Conservation (phyloP, 1,140 invertebrate species). For the Aphelenchoides besseyi region DNA sequence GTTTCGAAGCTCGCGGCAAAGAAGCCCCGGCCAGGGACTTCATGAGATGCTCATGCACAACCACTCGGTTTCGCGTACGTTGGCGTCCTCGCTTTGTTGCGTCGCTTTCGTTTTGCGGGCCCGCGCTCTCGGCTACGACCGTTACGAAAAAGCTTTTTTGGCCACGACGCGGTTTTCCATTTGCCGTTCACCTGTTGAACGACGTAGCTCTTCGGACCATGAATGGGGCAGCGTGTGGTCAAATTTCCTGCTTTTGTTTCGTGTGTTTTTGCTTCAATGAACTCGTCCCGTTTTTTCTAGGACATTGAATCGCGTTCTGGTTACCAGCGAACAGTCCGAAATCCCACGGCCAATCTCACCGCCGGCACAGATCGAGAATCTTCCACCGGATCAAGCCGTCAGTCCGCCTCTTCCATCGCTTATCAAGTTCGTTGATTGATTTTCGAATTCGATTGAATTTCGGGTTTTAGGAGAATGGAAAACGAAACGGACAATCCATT, state of each 20-base stretch:
- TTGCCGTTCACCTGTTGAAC: neutral
- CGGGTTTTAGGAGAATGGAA: slow-evolving; percentile 45
- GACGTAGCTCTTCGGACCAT: neutral
- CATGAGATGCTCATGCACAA: neutral
- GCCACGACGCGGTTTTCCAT: no score
- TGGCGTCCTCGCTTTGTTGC: neutral
- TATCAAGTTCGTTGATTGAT: slow-evolving; percentile 39
- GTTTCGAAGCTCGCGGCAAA: neutral
- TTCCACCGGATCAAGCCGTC: slow-evolving; percentile 19
- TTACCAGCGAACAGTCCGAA: slow-evolving; percentile 37
- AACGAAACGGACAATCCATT: slow-evolving; percentile 49
- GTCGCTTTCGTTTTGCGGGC: neutral
- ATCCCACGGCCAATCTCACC: slow-evolving; percentile 49
- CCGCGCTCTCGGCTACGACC: neutral
- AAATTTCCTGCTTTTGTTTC: neutral
- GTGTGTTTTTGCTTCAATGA: neutral
- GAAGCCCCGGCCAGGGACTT: neutral
- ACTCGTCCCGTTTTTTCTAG: neutral
- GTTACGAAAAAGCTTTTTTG: neutral
- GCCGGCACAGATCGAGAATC: slow-evolving; percentile 37
- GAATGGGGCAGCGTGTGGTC: neutral
- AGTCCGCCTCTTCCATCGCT: slow-evolving; percentile 43
- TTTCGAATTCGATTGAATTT: slow-evolving; percentile 25
- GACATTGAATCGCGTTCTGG: slow-evolving; percentile 44
- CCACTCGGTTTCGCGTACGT: no score